Evolutionary conservation across 2,797 vertebrate species (phyloP), one percentile per base, ranked within the genome.

Genomic region (Schizopygopsis pylzovi): DNA sequence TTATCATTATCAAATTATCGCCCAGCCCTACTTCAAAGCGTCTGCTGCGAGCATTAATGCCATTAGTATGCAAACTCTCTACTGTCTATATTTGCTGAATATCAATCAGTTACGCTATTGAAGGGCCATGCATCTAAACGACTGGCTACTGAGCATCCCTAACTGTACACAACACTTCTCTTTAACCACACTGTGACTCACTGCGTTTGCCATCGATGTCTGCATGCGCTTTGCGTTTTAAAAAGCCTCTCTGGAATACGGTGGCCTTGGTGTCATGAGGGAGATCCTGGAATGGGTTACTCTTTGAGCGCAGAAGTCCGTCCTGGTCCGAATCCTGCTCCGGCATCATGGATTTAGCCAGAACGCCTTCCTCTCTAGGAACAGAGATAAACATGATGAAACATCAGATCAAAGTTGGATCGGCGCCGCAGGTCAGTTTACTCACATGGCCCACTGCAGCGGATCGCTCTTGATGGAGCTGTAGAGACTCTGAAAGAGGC

Each of bases 131-230:
- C 16, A 47, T 47, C 45, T 47, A 47, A 13, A 47, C 45, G 10
- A 43, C 9, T 4, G 6, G 25, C 22, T 9, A 25, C 22, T 18
- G 15, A 25, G 4, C 28, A 52, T 33, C 15, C 4, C 4, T 22
- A 77, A 39, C 12, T 41, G 37, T 9, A 37, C 20, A n/a, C 2
- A 20, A 79, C 22, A 61, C 54, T 78, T 56, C 4, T 49, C 13
- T 45, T 82, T 13, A 20, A 18, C 25, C 47, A 37, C 63, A 77
- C 9, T 41, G 39, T 8, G 54, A 95, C 97, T 96, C 92, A 98
- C 98, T 98, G 90, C 97, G 97, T 87, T 98, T 98, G 91, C 97
- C 97, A 0, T 98, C 97, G 0, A 96, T 96, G 81, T 98, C 96
- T 0, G 97, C 97, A 0, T 97, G 97, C 7, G 97, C 93, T 91